Percentiles rank a stretch among this genome's conserved stretches.
These are phyloP conservation scores for Cossypha niveicapilla DNA, from an alignment of 2,797 vertebrate genomes.

Conservation along the genomic window DNA sequence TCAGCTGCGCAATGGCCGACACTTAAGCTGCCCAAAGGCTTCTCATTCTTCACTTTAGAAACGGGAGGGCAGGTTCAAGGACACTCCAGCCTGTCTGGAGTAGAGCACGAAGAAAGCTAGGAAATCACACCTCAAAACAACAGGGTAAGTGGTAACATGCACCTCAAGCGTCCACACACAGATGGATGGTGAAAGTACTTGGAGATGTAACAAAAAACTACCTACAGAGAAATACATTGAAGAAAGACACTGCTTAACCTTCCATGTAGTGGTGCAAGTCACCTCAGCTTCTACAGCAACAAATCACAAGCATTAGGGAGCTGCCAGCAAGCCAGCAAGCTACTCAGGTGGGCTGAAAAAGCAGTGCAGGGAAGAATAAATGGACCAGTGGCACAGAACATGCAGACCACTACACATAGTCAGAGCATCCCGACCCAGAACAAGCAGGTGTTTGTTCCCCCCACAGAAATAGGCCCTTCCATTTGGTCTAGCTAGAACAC, in stretches of 20 bases:
- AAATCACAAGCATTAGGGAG: not conserved
- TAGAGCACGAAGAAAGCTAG: not conserved
- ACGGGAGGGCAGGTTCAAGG: constrained; percentile 75
- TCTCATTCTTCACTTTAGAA: constrained; percentile 75
- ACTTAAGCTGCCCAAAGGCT: constrained; percentile 75
- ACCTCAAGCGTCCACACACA: not conserved
- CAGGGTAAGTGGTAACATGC: not conserved
- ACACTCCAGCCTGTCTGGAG: constrained; percentile 44
- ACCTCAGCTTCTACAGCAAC: not conserved
- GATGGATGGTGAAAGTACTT: not conserved
- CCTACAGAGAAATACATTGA: not conserved
- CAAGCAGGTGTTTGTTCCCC: not conserved
- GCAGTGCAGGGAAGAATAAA: not conserved
- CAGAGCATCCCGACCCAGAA: not conserved
- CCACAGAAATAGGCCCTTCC: not conserved
- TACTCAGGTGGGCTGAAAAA: not conserved
- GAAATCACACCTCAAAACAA: not conserved
- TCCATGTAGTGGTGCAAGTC: not conserved
- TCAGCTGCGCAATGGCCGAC: constrained; percentile 70
- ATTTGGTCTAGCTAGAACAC: not conserved
- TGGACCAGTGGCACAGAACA: fast-evolving
- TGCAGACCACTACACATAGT: fast-evolving
- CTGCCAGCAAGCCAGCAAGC: fast-evolving
- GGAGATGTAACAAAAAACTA: not conserved
- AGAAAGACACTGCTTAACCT: not conserved